These are phyloP conservation scores for Mobula hypostoma DNA, from an alignment of 2,113 vertebrate species.

Conservation along the genomic window DNA sequence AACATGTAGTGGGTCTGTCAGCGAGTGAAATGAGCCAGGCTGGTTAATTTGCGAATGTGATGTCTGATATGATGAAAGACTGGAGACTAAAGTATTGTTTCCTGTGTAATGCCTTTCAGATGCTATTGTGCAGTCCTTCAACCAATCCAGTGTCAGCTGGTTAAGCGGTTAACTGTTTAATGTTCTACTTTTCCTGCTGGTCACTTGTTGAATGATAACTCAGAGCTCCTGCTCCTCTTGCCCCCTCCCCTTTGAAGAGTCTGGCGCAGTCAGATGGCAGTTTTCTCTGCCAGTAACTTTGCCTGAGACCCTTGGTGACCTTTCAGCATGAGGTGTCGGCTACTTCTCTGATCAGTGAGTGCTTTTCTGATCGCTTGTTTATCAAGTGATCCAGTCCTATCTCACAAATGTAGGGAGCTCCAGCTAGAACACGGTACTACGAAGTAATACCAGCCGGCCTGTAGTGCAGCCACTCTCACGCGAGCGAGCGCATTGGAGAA, in stretches of 20 bases:
- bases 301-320: not conserved
- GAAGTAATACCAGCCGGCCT: not conserved
- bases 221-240: too few relatives aligned
- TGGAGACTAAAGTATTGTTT: not conserved
- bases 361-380: not conserved
- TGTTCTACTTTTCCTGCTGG: not conserved
- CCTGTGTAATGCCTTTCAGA: not conserved
- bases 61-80: not conserved
- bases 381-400: not conserved
- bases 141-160: not conserved
- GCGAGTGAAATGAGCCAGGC: not conserved
- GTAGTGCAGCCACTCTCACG: not conserved
- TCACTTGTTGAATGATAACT: too few relatives aligned
- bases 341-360: not conserved
- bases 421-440: not conserved
- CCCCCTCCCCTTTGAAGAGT: too few relatives aligned
- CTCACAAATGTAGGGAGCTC: not conserved
- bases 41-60: not conserved
- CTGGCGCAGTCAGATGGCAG: too few relatives aligned
- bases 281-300: too few relatives aligned
- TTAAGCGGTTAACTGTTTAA: not conserved
- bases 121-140: not conserved
- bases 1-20: too few relatives aligned
- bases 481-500: not conserved
- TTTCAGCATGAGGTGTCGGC: not conserved